Evolutionary conservation across 2,797 vertebrate genomes (phyloP).

Genomic region (Microctenopoma stevenorrisi): DNA sequence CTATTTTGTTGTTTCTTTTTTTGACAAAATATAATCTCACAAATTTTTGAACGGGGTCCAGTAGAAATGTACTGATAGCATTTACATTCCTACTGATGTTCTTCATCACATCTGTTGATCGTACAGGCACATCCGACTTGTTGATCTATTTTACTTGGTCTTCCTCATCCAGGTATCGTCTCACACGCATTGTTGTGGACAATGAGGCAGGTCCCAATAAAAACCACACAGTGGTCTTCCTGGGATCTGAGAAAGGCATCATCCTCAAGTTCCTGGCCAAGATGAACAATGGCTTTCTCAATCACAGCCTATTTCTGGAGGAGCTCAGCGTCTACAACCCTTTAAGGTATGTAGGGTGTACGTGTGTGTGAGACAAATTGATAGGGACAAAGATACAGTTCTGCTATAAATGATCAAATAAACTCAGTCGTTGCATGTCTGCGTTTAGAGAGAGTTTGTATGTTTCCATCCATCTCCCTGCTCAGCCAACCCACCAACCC

Average conservation of each 20-base stretch:
- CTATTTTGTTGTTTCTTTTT: background rate
- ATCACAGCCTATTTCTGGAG: conserved; percentile 97
- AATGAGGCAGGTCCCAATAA: conserved; percentile 90
- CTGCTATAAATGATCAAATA: conserved; percentile 54
- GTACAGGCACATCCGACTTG: background rate
- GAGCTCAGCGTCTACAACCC: conserved; percentile 97
- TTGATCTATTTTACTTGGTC: conserved; percentile 15
- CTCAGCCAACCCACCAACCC: conserved; percentile 66
- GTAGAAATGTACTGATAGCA: conserved; percentile 8
- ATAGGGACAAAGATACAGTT: conserved; percentile 55
- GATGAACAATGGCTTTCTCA: conserved; percentile 92
- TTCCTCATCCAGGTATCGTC: conserved; percentile 87
- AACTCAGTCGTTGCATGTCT: conserved; percentile 34
- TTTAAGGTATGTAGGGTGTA: conserved; percentile 89
- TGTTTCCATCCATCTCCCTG: conserved; percentile 67
- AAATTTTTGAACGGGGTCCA: background rate
- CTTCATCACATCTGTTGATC: conserved; percentile 26
- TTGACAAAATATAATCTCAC: too few relatives aligned
- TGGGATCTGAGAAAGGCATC: conserved; percentile 98
- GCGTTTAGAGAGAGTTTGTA: conserved; percentile 23
- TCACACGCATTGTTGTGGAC: conserved; percentile 97
- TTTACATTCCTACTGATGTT: conserved; percentile 15
- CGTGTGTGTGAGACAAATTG: conserved; percentile 18
- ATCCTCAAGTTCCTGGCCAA: conserved; percentile 97
- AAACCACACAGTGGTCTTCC: conserved; percentile 96